These are phyloP conservation scores for Lithobates pipiens DNA, from an alignment of 2,797 vertebrate species.

Conservation along the genomic window DNA sequence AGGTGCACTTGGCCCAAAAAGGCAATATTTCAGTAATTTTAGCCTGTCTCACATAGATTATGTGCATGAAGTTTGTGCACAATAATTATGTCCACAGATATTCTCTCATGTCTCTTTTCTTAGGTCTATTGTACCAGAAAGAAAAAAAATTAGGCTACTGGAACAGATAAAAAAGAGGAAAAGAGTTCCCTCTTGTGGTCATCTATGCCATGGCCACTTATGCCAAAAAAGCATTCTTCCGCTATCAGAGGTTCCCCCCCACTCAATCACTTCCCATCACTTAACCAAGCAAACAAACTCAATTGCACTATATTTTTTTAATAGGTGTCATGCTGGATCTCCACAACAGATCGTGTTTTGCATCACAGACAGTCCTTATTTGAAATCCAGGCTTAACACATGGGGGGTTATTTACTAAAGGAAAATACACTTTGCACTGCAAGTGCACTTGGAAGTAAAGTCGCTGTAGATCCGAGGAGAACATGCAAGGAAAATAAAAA, in stretches of 20 bases:
- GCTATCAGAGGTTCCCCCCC: not conserved
- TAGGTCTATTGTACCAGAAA: not conserved
- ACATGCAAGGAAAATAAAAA: no score
- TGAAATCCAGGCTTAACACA: no score
- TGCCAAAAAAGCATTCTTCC: not conserved
- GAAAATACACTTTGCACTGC: no score
- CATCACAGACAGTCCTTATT: no score
- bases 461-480: no score
- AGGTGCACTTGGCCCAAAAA: slow-evolving; percentile 56
- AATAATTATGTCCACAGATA: slow-evolving; percentile 20
- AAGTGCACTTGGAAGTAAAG: no score
- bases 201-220: not conserved
- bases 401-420: no score
- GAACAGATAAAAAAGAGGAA: no score
- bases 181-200: not conserved
- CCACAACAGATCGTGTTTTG: no score
- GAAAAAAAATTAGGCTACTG: not conserved
- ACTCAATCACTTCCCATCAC: not conserved
- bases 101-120: slow-evolving; percentile 7
- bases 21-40: slow-evolving; percentile 35
- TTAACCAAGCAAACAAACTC: no score
- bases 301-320: no score
- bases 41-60: slow-evolving; percentile 38
- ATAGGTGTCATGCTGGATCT: no score
- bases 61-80: slow-evolving; percentile 15